Evolutionary conservation across 2,797 vertebrate species (phyloP).

Genomic region (Vultur gryphus): DNA sequence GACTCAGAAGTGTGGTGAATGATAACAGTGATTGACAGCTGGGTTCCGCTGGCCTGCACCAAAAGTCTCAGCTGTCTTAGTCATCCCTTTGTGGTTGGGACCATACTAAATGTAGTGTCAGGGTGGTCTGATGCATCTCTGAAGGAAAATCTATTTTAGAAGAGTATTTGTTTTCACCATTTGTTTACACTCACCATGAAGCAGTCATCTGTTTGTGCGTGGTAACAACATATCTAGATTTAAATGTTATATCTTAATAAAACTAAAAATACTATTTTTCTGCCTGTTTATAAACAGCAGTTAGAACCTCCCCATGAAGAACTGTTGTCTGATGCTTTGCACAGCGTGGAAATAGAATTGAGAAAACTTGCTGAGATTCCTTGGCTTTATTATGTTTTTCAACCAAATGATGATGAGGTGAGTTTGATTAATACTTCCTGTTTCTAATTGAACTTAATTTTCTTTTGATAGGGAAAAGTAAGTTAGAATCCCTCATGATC

Average conservation of each 20-base stretch:
- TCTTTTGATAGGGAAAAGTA: neutral
- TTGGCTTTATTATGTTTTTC: slow-evolving; percentile 94
- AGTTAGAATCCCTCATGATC: neutral
- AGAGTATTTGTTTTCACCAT: neutral
- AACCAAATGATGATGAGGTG: slow-evolving; percentile 96
- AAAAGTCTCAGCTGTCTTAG: neutral
- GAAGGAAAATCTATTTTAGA: neutral
- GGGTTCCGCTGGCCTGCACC: neutral
- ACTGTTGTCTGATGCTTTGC: slow-evolving; percentile 85
- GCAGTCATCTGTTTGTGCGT: neutral
- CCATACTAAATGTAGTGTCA: neutral
- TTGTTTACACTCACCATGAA: neutral
- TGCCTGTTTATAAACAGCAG: slow-evolving; percentile 77
- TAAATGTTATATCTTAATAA: neutral
- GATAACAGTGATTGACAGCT: neutral
- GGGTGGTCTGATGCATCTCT: neutral
- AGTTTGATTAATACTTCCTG: neutral
- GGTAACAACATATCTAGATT: neutral
- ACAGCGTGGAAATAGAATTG: slow-evolving; percentile 87
- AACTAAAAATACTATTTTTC: neutral
- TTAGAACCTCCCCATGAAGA: slow-evolving; percentile 94
- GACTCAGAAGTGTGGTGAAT: neutral
- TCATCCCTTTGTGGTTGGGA: neutral
- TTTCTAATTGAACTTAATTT: neutral
- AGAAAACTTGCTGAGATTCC: slow-evolving; percentile 90